Conservation (phyloP, 2,888 invertebrate species). For the Alloplasta piceator region DNA sequence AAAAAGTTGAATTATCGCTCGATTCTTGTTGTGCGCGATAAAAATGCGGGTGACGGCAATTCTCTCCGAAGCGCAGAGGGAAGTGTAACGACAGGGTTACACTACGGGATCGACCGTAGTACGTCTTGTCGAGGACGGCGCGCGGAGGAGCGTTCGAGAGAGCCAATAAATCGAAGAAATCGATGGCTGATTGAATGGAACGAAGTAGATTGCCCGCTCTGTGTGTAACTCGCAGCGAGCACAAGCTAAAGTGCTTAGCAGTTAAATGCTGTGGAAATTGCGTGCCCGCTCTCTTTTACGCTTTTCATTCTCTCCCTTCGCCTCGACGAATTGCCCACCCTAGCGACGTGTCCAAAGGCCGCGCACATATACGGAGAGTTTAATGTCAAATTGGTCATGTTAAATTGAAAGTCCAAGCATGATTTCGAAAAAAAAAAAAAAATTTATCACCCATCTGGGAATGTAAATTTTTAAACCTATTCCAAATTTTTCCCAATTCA, state of each 20-base stretch:
- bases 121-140: too few relatives aligned
- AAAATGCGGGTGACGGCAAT: too few relatives aligned
- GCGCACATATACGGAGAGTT: neutral
- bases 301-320: conserved; percentile 11
- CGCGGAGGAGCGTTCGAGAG: conserved; percentile 41
- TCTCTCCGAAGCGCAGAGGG: too few relatives aligned
- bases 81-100: too few relatives aligned
- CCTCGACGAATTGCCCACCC: conserved; percentile 4
- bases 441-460: neutral
- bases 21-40: too few relatives aligned
- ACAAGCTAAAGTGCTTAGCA: conserved; percentile 69
- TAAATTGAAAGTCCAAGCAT: too few relatives aligned
- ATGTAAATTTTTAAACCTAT: too few relatives aligned
- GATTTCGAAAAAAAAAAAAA: neutral
- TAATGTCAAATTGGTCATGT: neutral
- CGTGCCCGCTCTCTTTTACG: conserved; percentile 57
- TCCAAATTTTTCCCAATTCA: too few relatives aligned
- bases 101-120: too few relatives aligned
- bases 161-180: conserved; percentile 79
- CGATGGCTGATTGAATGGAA: conserved; percentile 80
- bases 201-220: conserved; percentile 76
- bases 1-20: too few relatives aligned
- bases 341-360: neutral
- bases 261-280: conserved; percentile 74
- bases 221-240: conserved; percentile 64